Percentiles rank a stretch among this genome's conserved stretches.
phyloP scores from a whole-genome alignment of 2,113 vertebrate genomes.

The Psilopsiagon aymara region DNA sequence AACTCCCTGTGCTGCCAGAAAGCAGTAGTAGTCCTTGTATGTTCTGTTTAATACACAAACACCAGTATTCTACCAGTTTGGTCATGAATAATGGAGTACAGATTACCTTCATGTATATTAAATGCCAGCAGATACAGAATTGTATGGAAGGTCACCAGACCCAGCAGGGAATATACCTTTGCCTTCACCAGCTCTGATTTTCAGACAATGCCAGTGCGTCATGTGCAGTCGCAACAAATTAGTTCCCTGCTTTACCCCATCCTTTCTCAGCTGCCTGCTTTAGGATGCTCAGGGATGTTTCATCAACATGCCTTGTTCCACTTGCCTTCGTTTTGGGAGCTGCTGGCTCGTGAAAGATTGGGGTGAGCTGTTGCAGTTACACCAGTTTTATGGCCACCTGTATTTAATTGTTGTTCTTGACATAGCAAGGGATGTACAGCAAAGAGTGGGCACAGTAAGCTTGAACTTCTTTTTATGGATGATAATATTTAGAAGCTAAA shows the following conservation, averaged over 20 bases:
- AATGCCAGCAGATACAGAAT: neutral
- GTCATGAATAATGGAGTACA: neutral
- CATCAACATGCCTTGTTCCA: neutral
- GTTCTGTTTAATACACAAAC: neutral
- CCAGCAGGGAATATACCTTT: neutral
- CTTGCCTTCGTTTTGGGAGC: neutral
- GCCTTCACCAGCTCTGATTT: neutral
- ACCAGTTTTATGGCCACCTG: neutral
- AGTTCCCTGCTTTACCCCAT: neutral
- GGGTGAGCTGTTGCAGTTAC: neutral
- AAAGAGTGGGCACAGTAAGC: neutral
- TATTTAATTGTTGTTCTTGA: neutral
- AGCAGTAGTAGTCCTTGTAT: neutral
- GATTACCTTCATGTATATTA: neutral
- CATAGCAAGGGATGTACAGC: neutral
- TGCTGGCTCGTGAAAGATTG: neutral
- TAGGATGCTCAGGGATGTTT: neutral
- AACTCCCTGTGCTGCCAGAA: neutral
- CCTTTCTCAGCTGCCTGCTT: neutral
- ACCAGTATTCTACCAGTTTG: neutral
- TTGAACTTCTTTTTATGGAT: slow-evolving; percentile 40
- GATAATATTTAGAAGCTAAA: slow-evolving; percentile 76
- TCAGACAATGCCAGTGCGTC: neutral
- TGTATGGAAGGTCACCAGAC: neutral
- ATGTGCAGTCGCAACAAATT: neutral